Conservation (phyloP, 2,888 invertebrate genomes). For the Zygogramma bicolorata region DNA sequence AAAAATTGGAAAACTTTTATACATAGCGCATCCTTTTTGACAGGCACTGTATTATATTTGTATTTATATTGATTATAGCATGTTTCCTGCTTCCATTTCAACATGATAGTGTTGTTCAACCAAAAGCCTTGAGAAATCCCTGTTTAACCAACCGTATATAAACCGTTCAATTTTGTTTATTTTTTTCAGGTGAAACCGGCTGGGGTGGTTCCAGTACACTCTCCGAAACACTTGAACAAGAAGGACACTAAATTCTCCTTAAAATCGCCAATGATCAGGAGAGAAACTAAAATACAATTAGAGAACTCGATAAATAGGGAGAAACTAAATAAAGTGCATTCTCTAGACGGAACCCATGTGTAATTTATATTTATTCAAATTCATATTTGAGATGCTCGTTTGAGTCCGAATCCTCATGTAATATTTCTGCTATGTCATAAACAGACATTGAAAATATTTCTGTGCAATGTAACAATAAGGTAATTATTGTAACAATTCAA, state of each 20-base stretch:
- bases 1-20: too few species aligned
- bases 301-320: conserved; percentile 51
- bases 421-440: neutral
- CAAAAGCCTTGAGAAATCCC: too few species aligned
- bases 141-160: too few species aligned
- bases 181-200: conserved; percentile 47
- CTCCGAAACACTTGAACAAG: conserved; percentile 58
- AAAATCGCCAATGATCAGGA: conserved; percentile 61
- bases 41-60: too few species aligned
- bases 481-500: too few species aligned
- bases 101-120: too few species aligned
- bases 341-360: conserved; percentile 59
- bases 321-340: conserved; percentile 53
- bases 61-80: too few species aligned
- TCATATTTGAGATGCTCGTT: neutral
- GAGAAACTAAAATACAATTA: conserved; percentile 59
- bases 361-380: conserved; percentile 35
- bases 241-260: conserved; percentile 62
- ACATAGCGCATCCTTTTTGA: too few species aligned
- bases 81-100: too few species aligned
- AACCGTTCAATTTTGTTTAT: too few species aligned
- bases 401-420: neutral
- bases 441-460: neutral
- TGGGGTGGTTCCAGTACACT: conserved; percentile 59
- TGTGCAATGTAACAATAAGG: neutral